phyloP scores from a whole-genome alignment of 2,888 invertebrate species.

The Pecten maximus region DNA sequence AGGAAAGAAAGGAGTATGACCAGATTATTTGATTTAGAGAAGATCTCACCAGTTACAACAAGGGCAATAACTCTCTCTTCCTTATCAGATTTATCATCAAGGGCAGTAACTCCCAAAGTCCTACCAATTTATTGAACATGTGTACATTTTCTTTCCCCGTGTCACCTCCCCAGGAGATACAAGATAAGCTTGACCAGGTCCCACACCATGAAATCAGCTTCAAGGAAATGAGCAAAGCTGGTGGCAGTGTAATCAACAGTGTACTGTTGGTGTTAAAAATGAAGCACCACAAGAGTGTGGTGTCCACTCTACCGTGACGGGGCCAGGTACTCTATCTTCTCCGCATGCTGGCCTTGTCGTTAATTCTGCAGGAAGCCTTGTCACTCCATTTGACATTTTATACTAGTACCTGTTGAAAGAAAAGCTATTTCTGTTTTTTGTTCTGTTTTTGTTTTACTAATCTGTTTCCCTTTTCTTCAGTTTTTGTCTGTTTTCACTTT shows the following conservation, averaged over 20 bases:
- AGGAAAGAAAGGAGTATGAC: too few species aligned
- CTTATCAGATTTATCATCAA: background rate
- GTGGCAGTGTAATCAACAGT: conserved; percentile 50
- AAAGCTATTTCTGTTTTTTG: background rate
- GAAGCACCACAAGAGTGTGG: conserved; percentile 60
- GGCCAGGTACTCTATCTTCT: conserved; percentile 20
- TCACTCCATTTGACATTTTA: background rate
- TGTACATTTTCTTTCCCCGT: background rate
- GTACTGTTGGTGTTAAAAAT: conserved; percentile 58
- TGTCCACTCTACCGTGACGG: conserved; percentile 59
- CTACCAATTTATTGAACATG: background rate
- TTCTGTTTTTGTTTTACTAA: conserved; percentile 35
- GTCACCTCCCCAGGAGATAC: conserved; percentile 44
- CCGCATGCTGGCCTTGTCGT: conserved; percentile 7
- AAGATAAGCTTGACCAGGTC: conserved; percentile 47
- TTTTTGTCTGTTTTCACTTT: conserved; percentile 35
- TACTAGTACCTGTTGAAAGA: background rate
- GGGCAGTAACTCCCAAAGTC: background rate
- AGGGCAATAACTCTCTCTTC: background rate
- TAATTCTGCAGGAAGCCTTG: background rate
- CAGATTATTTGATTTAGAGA: background rate
- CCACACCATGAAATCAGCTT: conserved; percentile 41
- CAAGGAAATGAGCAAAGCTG: conserved; percentile 49
- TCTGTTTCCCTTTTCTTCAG: conserved; percentile 16
- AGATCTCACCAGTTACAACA: background rate